These are phyloP conservation scores for Rambutsinella grinnellia DNA, from an alignment of 2,888 invertebrate genomes.

Conservation along the genomic window DNA sequence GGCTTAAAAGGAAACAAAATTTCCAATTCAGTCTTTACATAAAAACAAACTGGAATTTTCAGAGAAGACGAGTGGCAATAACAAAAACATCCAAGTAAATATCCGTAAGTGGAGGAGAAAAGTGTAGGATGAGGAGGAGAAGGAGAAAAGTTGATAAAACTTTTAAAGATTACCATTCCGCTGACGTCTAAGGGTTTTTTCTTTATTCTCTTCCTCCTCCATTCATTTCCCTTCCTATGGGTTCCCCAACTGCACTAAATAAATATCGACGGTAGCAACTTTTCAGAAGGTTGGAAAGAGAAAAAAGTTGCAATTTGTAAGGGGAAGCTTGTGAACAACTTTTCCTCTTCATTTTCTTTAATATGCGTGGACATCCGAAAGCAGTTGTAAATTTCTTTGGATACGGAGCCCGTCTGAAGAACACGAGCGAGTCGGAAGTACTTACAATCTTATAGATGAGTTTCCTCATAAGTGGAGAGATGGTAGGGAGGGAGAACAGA, in stretches of 20 bases:
- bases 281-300: too few species aligned
- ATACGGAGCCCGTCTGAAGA: neutral
- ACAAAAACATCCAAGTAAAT: neutral
- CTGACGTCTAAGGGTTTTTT: too few species aligned
- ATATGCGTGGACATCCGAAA: neutral
- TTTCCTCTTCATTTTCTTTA: neutral
- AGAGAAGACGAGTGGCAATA: too few species aligned
- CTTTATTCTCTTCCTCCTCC: too few species aligned
- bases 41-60: too few species aligned
- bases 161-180: slow-evolving; percentile 17
- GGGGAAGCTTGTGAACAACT: too few species aligned
- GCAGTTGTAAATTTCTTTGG: slow-evolving; percentile 26
- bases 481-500: slow-evolving; percentile 6
- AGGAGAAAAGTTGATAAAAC: slow-evolving; percentile 35
- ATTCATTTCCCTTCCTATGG: slow-evolving; percentile 1
- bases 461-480: slow-evolving; percentile 14
- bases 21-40: too few species aligned
- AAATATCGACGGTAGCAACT: neutral
- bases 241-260: neutral
- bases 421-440: too few species aligned
- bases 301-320: neutral
- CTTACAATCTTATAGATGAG: neutral
- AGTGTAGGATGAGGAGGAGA: neutral
- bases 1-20: too few species aligned
- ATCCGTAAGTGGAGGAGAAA: neutral